Percentiles rank a stretch among this genome's conserved stretches.
These are phyloP conservation scores for Dipus sagitta DNA, from an alignment of 2,797 vertebrate genomes.

Conservation along the genomic window DNA sequence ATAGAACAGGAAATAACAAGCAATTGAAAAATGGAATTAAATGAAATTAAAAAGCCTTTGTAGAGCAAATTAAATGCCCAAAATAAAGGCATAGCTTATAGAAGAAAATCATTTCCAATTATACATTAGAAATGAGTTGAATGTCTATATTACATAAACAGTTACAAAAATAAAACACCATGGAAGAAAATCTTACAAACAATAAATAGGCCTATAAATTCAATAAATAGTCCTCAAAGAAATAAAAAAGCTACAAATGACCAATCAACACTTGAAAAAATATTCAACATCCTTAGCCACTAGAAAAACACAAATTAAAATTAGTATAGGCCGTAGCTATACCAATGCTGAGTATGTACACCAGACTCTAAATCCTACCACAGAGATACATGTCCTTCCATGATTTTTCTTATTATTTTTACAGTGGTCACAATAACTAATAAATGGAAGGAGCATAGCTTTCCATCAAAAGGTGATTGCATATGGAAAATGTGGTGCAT, in stretches of 20 bases:
- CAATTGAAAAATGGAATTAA: not conserved
- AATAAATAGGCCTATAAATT: not conserved
- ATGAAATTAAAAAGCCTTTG: not conserved
- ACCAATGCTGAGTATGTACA: not conserved
- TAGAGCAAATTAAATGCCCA: not conserved
- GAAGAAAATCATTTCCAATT: not conserved
- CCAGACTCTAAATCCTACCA: not conserved
- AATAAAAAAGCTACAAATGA: not conserved
- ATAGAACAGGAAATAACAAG: not conserved
- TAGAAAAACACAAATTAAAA: not conserved
- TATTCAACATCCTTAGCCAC: not conserved
- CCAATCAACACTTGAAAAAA: not conserved
- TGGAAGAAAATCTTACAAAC: not conserved
- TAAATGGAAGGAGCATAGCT: not conserved
- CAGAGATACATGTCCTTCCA: not conserved
- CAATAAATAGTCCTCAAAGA: not conserved
- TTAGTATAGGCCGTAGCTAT: not conserved
- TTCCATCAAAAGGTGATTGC: not conserved
- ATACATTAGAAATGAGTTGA: accelerated
- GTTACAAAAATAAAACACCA: not conserved
- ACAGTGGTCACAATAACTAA: not conserved
- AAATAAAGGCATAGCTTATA: no score
- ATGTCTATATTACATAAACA: not conserved
- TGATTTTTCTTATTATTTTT: no score
- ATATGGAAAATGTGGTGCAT: not conserved